A percentile compares a stretch with the other conserved stretches of the same genome.
Conservation (phyloP, 2,797 vertebrate genomes). For the Myotis vivesi region DNA sequence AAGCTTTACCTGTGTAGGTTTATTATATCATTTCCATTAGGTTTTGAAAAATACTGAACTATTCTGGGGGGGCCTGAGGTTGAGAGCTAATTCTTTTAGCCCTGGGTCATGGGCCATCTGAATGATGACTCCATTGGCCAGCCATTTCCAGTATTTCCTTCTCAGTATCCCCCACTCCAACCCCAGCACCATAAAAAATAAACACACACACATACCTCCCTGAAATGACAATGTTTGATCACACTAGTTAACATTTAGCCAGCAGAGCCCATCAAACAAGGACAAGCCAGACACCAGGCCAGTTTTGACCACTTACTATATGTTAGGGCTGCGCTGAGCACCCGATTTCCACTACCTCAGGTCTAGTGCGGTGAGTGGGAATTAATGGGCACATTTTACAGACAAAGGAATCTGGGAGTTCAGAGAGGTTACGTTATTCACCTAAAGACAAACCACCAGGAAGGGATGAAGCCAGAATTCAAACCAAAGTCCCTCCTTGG, state of each 20-base stretch:
- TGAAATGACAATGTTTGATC: not conserved
- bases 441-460: not conserved
- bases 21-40: not conserved
- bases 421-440: not conserved
- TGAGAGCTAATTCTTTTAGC: not conserved
- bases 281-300: not conserved
- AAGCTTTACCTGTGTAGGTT: not conserved
- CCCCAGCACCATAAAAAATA: not conserved
- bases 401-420: not conserved
- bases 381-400: not conserved
- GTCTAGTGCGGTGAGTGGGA: not conserved
- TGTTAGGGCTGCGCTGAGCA: not conserved
- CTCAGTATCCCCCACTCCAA: not conserved
- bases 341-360: not conserved
- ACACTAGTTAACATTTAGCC: not conserved
- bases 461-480: not conserved
- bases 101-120: not conserved
- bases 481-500: not conserved
- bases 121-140: not conserved
- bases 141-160: not conserved
- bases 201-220: not conserved
- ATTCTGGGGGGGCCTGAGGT: not conserved
- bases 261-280: not conserved
- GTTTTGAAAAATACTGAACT: not conserved
- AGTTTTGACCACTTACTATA: not conserved